These are phyloP conservation scores for Copsychus sechellarum DNA, from an alignment of 2,113 vertebrate species.

Conservation along the genomic window DNA sequence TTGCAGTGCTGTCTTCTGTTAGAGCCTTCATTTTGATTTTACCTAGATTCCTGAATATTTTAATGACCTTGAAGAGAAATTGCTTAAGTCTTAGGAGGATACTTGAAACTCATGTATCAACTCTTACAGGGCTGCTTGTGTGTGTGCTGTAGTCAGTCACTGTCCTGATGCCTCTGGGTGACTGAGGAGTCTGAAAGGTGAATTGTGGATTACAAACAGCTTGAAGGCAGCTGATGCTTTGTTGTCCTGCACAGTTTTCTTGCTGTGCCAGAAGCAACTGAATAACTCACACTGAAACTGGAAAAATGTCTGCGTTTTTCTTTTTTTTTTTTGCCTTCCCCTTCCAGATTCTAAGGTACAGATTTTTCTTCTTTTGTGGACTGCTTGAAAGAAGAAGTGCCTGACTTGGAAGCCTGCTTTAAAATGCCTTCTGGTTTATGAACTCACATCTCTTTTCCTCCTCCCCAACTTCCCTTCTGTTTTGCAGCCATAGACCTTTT, in stretches of 20 bases:
- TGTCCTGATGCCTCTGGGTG: neutral
- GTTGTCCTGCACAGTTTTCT: neutral
- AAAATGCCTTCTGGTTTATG: slow-evolving; percentile 21
- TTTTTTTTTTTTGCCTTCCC: rapidly evolving
- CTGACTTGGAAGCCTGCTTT: slow-evolving; percentile 26
- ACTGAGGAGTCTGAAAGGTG: neutral
- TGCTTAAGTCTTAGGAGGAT: neutral
- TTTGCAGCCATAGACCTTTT: slow-evolving; percentile 93
- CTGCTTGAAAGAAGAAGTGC: neutral
- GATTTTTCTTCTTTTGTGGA: neutral
- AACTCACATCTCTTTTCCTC: slow-evolving; percentile 6
- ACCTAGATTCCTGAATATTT: neutral
- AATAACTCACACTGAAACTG: neutral
- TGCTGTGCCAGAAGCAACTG: neutral
- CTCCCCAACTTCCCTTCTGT: slow-evolving; percentile 41
- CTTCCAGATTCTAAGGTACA: neutral
- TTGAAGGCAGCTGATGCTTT: neutral
- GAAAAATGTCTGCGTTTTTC: neutral
- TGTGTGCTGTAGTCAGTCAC: neutral
- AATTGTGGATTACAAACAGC: neutral
- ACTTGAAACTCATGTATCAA: neutral
- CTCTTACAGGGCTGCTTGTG: neutral
- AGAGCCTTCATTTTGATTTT: neutral
- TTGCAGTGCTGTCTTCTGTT: neutral
- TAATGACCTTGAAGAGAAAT: neutral